phyloP scores from a whole-genome alignment of 1,140 invertebrate genomes.

The Daktulosphaira vitifoliae region DNA sequence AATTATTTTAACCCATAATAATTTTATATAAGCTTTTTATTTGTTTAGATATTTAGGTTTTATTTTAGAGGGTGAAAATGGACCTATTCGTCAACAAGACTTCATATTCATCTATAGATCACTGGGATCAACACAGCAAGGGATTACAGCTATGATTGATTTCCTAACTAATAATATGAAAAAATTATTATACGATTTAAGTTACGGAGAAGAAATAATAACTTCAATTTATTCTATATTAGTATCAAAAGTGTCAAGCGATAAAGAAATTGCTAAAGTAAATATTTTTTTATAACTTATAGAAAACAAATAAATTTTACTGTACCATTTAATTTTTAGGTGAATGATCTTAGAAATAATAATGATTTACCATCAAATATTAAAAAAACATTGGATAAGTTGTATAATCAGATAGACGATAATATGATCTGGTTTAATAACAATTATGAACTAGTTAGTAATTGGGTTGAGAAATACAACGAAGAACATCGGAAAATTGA shows the following conservation, averaged over 20 bases:
- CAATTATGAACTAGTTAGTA: background rate
- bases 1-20: background rate
- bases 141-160: background rate
- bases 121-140: background rate
- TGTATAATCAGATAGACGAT: background rate
- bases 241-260: background rate
- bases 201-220: background rate
- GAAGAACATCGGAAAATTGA: no score
- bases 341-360: background rate
- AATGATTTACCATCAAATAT: background rate
- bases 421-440: background rate
- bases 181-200: background rate
- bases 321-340: background rate
- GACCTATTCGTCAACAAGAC: slow-evolving; percentile 16
- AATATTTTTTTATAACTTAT: background rate
- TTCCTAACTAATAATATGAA: slow-evolving; percentile 10
- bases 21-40: background rate
- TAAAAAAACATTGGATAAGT: background rate
- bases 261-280: slow-evolving; percentile 2
- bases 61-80: slow-evolving; percentile 1
- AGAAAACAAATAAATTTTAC: background rate
- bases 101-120: slow-evolving; percentile 5
- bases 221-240: background rate
- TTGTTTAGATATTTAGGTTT: slow-evolving; percentile 20
- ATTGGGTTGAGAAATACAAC: background rate